phyloP scores from a whole-genome alignment of 2,113 vertebrate species.

The Rostratula benghalensis region DNA sequence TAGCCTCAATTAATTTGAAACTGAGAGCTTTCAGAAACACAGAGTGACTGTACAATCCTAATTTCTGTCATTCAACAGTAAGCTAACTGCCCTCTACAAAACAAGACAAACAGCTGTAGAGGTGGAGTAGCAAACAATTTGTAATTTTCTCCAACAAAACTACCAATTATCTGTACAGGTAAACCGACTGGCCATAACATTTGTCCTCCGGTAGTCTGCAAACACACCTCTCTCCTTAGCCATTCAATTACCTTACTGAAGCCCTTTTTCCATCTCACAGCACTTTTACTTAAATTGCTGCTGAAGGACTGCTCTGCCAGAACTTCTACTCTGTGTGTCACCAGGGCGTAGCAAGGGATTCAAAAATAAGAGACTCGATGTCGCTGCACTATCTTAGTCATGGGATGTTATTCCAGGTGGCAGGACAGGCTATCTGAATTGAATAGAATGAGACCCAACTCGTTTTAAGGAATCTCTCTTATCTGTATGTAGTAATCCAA shows the following conservation, averaged over 20 bases:
- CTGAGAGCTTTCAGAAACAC: neutral
- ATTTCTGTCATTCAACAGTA: neutral
- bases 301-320: neutral
- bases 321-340: conserved; percentile 3
- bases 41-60: neutral
- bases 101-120: neutral
- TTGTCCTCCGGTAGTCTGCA: neutral
- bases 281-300: conserved; percentile 30
- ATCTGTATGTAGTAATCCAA: conserved; percentile 2
- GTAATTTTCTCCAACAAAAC: neutral
- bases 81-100: neutral
- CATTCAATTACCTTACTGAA: neutral
- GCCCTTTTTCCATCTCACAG: conserved; percentile 35
- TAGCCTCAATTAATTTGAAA: neutral
- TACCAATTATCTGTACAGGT: neutral
- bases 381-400: neutral
- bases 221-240: neutral
- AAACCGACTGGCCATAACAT: neutral
- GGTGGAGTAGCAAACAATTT: conserved; percentile 3
- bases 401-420: neutral
- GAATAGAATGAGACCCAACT: conserved; percentile 6
- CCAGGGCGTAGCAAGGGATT: neutral
- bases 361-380: neutral
- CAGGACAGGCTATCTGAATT: neutral
- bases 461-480: conserved; percentile 1